A percentile compares a stretch with the other conserved stretches of the same genome.
Conservation (phyloP, 2,888 invertebrate species). For the Pantelozetes paolii region DNA sequence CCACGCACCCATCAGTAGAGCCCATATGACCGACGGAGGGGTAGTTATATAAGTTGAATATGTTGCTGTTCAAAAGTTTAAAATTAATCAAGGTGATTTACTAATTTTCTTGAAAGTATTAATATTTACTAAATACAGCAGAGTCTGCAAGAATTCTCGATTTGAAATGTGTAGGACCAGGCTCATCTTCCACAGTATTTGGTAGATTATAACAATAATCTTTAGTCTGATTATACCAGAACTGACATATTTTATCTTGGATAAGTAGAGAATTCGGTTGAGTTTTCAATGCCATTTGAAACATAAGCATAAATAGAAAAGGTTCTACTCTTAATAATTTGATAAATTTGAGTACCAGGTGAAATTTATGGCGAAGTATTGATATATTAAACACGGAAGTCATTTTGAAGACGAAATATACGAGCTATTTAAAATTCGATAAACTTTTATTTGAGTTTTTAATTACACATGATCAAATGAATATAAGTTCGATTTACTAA, state of each 20-base stretch:
- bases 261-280: background rate
- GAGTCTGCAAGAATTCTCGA: conserved; percentile 16
- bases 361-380: too few species aligned
- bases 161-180: background rate
- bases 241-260: conserved; percentile 31
- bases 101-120: too few species aligned
- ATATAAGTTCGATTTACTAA: too few species aligned
- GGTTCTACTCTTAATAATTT: conserved; percentile 31
- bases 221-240: background rate
- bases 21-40: background rate
- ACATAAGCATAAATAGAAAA: background rate
- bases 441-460: too few species aligned
- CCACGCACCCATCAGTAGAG: background rate
- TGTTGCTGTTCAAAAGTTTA: background rate
- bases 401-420: too few species aligned
- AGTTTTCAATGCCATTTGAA: background rate
- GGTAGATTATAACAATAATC: conserved; percentile 22
- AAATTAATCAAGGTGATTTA: background rate
- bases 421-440: too few species aligned
- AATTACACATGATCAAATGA: too few species aligned
- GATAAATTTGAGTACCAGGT: too few species aligned
- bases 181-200: background rate
- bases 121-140: background rate
- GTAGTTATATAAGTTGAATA: background rate
- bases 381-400: too few species aligned